These are phyloP conservation scores for Staurois parvus DNA, from an alignment of 2,797 vertebrate species.

Conservation along the genomic window DNA sequence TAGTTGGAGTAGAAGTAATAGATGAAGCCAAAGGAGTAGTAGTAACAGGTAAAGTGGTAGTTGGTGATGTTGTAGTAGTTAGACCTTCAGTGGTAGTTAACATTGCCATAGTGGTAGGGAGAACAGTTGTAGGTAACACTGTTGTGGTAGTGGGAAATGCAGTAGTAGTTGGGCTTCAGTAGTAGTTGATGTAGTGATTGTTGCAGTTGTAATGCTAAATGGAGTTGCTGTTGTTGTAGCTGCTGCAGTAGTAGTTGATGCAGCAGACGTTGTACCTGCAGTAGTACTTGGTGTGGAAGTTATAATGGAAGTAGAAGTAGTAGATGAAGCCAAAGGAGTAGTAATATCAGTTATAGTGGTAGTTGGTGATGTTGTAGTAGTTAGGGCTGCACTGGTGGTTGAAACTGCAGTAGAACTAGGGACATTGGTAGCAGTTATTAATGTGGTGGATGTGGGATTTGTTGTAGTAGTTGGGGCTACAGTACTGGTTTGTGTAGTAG, in stretches of 20 bases:
- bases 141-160: not conserved
- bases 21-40: no score
- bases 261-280: not conserved
- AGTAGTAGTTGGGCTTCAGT: not conserved
- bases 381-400: not conserved
- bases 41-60: no score
- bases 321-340: no score
- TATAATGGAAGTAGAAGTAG: no score
- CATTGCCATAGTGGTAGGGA: not conserved
- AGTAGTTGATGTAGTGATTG: not conserved
- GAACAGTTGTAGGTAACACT: not conserved
- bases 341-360: no score
- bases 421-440: not conserved
- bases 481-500: not conserved
- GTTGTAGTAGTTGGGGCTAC: not conserved
- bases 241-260: not conserved
- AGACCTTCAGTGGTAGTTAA: not conserved
- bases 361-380: no score
- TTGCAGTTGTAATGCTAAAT: not conserved
- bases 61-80: not conserved
- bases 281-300: not conserved
- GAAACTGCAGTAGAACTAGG: not conserved
- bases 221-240: not conserved
- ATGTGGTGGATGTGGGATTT: not conserved
- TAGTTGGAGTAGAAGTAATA: no score